Conservation (phyloP, 2,113 vertebrate genomes). For the Fregetta grallaria region DNA sequence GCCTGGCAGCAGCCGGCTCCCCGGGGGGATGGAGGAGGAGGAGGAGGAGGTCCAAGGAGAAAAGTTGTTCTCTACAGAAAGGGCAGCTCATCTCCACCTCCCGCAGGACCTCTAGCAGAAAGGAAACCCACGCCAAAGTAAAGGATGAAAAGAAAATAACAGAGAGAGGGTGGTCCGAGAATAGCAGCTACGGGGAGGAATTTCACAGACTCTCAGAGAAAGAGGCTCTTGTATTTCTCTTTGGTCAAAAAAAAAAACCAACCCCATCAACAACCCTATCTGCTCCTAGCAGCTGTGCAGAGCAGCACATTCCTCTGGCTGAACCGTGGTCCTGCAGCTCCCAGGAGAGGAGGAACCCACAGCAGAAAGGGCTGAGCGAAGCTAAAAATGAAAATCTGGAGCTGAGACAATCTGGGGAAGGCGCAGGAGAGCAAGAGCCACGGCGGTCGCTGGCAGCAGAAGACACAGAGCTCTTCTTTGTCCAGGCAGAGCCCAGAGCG, state of each 20-base stretch:
- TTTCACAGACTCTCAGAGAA: neutral
- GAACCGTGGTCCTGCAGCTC: conserved; percentile 30
- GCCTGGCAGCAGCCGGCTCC: neutral
- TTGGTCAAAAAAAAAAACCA: neutral
- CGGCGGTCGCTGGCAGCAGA: neutral
- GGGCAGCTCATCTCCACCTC: neutral
- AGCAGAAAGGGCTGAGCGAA: conserved; percentile 52
- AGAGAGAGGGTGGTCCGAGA: neutral
- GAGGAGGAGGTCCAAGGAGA: neutral
- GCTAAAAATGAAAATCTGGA: conserved; percentile 55
- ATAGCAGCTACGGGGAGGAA: neutral
- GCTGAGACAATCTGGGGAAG: conserved; percentile 19
- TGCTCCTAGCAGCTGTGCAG: conserved; percentile 55
- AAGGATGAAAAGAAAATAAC: conserved; percentile 30
- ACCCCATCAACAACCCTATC: conserved; percentile 16
- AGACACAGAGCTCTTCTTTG: neutral
- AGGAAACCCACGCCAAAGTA: neutral
- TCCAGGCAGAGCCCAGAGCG: neutral
- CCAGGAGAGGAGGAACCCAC: conserved; percentile 33
- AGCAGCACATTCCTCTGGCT: conserved; percentile 59
- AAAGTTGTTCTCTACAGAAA: neutral
- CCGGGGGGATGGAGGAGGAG: neutral
- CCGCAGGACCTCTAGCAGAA: neutral
- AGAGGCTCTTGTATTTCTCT: conserved; percentile 54
- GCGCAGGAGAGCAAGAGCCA: neutral